These are phyloP conservation scores for Tholera decimalis DNA, from an alignment of 2,888 invertebrate species.

Conservation along the genomic window DNA sequence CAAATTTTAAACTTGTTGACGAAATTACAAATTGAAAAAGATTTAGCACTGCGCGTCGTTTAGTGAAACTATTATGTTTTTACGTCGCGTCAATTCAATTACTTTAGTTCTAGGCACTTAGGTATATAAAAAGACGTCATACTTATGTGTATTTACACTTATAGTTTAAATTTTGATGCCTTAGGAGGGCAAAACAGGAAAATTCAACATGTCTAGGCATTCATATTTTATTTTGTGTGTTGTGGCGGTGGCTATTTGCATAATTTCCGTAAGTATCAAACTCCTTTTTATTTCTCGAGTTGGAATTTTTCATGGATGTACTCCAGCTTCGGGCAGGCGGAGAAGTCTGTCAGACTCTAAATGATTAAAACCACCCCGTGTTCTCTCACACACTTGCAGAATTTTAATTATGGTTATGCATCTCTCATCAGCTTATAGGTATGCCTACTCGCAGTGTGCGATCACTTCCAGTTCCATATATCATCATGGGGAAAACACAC, in stretches of 20 bases:
- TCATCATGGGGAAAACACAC: too few relatives aligned
- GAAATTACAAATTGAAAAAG: slow-evolving; percentile 1
- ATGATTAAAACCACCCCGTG: too few relatives aligned
- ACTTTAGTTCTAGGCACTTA: neutral
- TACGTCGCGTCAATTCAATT: slow-evolving; percentile 27
- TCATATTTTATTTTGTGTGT: slow-evolving; percentile 7
- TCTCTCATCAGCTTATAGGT: too few relatives aligned
- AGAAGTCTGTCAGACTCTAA: too few relatives aligned
- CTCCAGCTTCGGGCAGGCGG: too few relatives aligned
- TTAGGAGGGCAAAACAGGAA: slow-evolving; percentile 2
- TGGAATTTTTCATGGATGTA: too few relatives aligned
- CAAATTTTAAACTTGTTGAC: neutral
- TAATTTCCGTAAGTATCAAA: slow-evolving; percentile 18
- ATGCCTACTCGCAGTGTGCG: too few relatives aligned
- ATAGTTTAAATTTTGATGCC: neutral
- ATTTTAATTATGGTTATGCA: too few relatives aligned
- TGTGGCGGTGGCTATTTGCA: neutral
- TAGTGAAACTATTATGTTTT: slow-evolving; percentile 15
- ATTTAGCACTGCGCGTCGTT: slow-evolving; percentile 11
- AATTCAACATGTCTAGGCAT: slow-evolving; percentile 27
- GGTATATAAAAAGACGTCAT: slow-evolving; percentile 11
- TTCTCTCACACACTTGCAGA: too few relatives aligned
- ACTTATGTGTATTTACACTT: neutral
- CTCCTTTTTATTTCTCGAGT: too few relatives aligned
- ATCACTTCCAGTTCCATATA: too few relatives aligned